phyloP scores from a whole-genome alignment of 1,140 invertebrate species.

The Eciton burchellii region DNA sequence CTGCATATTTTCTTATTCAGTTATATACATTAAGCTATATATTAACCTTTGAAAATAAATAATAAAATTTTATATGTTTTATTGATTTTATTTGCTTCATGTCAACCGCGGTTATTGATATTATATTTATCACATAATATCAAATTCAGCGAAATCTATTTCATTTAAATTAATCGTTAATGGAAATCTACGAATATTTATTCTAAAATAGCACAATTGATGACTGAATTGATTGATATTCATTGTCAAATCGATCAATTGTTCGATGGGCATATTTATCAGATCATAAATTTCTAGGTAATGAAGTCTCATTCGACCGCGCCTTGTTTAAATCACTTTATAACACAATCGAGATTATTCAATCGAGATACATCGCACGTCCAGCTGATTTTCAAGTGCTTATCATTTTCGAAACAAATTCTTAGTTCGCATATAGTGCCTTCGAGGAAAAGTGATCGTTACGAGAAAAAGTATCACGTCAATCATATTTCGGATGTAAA shows the following conservation, averaged over 20 bases:
- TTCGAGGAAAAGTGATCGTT: constrained; percentile 32
- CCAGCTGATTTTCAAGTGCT: not conserved
- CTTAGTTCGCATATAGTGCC: constrained; percentile 59
- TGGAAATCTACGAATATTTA: not conserved
- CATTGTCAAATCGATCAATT: not conserved
- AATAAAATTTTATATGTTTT: no score
- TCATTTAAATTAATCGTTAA: constrained; percentile 25
- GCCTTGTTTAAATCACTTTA: not conserved
- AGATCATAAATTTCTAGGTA: not conserved
- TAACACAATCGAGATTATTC: not conserved
- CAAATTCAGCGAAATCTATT: constrained; percentile 6
- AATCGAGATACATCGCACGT: not conserved
- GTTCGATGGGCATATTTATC: not conserved
- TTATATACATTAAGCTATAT: no score
- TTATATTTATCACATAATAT: not conserved
- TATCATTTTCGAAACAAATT: constrained; percentile 10
- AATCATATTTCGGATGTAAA: constrained; percentile 1
- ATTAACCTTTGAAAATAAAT: no score
- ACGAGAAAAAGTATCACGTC: constrained; percentile 41
- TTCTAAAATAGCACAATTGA: not conserved
- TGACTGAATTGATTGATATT: not conserved
- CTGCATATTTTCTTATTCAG: no score
- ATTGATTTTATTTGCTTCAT: no score
- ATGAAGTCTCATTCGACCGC: not conserved
- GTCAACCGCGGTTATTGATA: no score